Conservation (phyloP, 2,113 vertebrate genomes). For the Parus major region DNA sequence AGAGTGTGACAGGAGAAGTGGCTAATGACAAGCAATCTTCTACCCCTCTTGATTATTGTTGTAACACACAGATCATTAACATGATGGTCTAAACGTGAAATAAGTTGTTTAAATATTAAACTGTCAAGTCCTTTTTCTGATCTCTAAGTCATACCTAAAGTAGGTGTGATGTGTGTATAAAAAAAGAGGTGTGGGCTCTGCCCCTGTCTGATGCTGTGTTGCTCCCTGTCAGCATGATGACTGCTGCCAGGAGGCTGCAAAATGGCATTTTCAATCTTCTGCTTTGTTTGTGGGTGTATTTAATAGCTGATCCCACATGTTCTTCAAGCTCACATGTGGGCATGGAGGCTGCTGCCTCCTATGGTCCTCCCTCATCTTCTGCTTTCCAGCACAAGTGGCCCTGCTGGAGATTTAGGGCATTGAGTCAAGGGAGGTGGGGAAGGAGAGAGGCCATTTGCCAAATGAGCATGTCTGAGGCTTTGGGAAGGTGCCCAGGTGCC, state of each 20-base stretch:
- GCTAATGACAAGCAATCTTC: neutral
- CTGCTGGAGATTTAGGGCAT: neutral
- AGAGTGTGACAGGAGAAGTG: neutral
- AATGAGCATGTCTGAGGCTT: neutral
- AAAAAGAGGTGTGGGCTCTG: neutral
- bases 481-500: neutral
- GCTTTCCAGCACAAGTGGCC: neutral
- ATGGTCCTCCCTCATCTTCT: rapidly evolving
- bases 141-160: neutral
- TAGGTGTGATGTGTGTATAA: neutral
- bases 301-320: neutral
- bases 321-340: rapidly evolving
- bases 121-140: neutral
- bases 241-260: neutral
- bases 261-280: neutral
- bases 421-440: neutral
- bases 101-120: conserved; percentile 28
- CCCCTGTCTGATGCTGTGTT: neutral
- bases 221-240: neutral
- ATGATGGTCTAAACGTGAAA: neutral
- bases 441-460: neutral
- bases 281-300: neutral
- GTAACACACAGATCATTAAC: conserved; percentile 16
- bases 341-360: neutral
- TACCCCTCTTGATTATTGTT: conserved; percentile 31